Percentiles rank a stretch among this genome's conserved stretches.
Evolutionary conservation across 2,888 invertebrate species (phyloP).

Genomic region (Caenorhabditis imperialis): DNA sequence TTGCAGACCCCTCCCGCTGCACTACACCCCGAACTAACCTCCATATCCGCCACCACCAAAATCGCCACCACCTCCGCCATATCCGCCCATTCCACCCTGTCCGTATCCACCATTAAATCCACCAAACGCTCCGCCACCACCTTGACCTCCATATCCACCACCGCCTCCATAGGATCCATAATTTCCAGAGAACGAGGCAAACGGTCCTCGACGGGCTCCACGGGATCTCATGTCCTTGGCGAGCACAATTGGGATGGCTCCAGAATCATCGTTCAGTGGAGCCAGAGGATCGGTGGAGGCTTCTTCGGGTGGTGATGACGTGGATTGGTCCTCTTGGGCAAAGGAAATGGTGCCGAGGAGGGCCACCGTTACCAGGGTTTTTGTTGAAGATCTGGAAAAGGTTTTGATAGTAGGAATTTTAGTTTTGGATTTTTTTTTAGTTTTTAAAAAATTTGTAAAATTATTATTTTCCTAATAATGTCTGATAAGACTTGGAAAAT

Average conservation of each 20-base stretch:
- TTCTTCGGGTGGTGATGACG: too few species aligned
- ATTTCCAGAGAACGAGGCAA: conserved; percentile 34
- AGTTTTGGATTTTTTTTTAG: background rate
- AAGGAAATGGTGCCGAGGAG: conserved; percentile 30
- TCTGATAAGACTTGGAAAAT: too few species aligned
- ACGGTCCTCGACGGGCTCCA: conserved; percentile 26
- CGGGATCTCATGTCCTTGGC: conserved; percentile 49
- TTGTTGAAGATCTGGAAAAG: too few species aligned
- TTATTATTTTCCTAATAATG: too few species aligned
- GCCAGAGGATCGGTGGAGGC: conserved; percentile 23
- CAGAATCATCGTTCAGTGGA: conserved; percentile 29
- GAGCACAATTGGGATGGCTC: conserved; percentile 15
- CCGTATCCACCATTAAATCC: conserved; percentile 56
- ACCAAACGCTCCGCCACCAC: conserved; percentile 41
- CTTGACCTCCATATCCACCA: conserved; percentile 19
- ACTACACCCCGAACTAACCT: conserved; percentile 14
- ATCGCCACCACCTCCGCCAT: conserved; percentile 13
- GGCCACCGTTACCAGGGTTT: conserved; percentile 38
- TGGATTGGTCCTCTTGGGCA: conserved; percentile 45
- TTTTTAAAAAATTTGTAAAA: too few species aligned
- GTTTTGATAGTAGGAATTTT: too few species aligned
- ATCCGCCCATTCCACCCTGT: conserved; percentile 45
- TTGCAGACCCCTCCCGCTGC: conserved; percentile 2
- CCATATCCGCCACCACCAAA: conserved; percentile 24
- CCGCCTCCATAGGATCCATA: conserved; percentile 48